Percentiles rank a stretch among this genome's conserved stretches.
Conservation (phyloP, 1,140 invertebrate genomes). For the Neuroterus valhalla region DNA sequence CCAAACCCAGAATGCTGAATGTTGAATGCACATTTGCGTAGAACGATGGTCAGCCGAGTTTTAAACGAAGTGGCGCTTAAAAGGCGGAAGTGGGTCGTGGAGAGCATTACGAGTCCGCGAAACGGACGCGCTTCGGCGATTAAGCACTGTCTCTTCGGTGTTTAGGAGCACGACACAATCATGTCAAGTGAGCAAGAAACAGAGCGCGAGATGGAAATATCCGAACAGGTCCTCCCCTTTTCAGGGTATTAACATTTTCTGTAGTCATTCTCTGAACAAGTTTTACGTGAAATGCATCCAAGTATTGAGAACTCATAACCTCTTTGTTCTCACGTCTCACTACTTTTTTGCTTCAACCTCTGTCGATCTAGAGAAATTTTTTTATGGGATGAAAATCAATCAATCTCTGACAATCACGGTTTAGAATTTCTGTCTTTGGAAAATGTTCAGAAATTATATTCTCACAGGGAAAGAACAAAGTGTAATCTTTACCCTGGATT, state of each 20-base stretch:
- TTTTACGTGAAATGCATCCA: not conserved
- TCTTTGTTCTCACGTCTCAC: too few species aligned
- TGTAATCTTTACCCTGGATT: too few species aligned
- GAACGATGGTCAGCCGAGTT: conserved; percentile 41
- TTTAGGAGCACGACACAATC: conserved; percentile 52
- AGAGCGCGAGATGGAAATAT: conserved; percentile 60
- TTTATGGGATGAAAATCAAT: too few species aligned
- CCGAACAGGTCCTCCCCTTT: conserved; percentile 49
- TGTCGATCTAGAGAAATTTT: too few species aligned
- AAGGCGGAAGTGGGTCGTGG: conserved; percentile 59
- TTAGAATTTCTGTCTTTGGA: too few species aligned
- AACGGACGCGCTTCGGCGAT: conserved; percentile 53
- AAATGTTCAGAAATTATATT: too few species aligned
- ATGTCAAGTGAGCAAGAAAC: conserved; percentile 53
- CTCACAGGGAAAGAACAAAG: too few species aligned
- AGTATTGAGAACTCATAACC: too few species aligned
- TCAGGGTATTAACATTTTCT: conserved; percentile 31
- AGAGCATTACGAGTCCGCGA: conserved; percentile 51
- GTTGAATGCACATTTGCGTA: conserved; percentile 35
- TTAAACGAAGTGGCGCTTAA: conserved; percentile 44
- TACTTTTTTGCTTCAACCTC: too few species aligned
- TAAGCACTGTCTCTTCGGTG: conserved; percentile 52
- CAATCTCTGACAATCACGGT: too few species aligned
- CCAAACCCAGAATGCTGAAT: not conserved
- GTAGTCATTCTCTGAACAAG: not conserved